phyloP scores from a whole-genome alignment of 2,113 vertebrate genomes.

The Micronycteris hirsuta region DNA sequence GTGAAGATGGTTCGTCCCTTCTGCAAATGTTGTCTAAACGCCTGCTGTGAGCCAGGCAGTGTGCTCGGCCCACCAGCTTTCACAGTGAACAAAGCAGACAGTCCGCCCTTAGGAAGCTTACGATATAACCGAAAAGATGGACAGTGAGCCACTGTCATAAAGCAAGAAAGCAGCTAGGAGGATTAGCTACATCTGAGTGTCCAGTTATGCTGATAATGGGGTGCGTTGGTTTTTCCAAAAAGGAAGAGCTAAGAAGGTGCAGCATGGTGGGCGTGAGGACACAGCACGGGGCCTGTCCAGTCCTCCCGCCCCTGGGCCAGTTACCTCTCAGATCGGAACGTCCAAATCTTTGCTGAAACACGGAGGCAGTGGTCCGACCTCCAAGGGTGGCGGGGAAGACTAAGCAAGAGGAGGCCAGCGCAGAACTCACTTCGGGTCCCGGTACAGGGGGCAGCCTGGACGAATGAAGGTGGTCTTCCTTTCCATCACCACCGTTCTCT shows the following conservation, averaged over 20 bases:
- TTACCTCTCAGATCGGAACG: neutral
- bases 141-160: neutral
- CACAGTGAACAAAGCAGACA: neutral
- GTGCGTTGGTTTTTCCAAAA: neutral
- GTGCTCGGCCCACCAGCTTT: neutral
- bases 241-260: neutral
- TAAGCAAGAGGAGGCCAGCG: neutral
- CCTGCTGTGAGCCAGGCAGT: neutral
- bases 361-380: neutral
- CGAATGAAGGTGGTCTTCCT: accelerated
- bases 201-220: neutral
- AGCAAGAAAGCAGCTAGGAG: neutral
- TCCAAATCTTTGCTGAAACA: neutral
- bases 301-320: neutral
- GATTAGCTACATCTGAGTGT: neutral
- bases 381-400: neutral
- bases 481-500: neutral
- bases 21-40: neutral
- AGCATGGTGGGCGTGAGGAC: accelerated
- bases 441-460: neutral
- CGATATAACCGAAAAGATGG: neutral
- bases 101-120: neutral
- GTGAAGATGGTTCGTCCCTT: neutral
- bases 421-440: neutral
- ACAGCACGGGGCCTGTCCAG: accelerated